These are phyloP conservation scores for Athripsodes cinereus DNA, from an alignment of 2,888 invertebrate species.

Conservation along the genomic window DNA sequence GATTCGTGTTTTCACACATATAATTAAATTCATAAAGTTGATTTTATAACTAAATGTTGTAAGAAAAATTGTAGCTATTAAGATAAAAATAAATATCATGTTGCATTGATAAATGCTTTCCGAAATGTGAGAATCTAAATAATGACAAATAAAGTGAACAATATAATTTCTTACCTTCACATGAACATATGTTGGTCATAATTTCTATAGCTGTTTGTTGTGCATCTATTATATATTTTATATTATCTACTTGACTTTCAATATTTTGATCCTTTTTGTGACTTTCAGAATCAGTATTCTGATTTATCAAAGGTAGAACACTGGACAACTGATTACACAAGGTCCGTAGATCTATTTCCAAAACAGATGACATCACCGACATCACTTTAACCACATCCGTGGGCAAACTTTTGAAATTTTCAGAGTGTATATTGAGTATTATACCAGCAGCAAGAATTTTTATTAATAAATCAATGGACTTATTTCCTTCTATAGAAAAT, in stretches of 20 bases:
- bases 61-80: no score
- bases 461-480: slow-evolving; percentile 44
- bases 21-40: no score
- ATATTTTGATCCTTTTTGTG: slow-evolving; percentile 40
- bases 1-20: no score
- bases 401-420: slow-evolving; percentile 40
- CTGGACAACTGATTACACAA: slow-evolving; percentile 47
- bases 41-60: no score
- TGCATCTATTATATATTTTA: slow-evolving; percentile 55
- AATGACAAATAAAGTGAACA: no score
- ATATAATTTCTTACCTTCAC: slow-evolving; percentile 47
- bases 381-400: slow-evolving; percentile 46
- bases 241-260: slow-evolving; percentile 45
- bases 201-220: slow-evolving; percentile 66
- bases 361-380: slow-evolving; percentile 44
- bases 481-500: slow-evolving; percentile 39
- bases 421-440: slow-evolving; percentile 48
- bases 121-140: no score
- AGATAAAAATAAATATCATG: no score
- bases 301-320: slow-evolving; percentile 41
- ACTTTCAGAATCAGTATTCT: slow-evolving; percentile 34
- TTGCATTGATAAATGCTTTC: no score
- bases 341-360: slow-evolving; percentile 50
- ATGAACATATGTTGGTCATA: slow-evolving; percentile 63
- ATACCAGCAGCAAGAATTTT: slow-evolving; percentile 55